Evolutionary conservation across 30 jellyfish, hydroid and myxozoan genomes (phyloP).

Genomic region (Phacellophora camtschatica): DNA sequence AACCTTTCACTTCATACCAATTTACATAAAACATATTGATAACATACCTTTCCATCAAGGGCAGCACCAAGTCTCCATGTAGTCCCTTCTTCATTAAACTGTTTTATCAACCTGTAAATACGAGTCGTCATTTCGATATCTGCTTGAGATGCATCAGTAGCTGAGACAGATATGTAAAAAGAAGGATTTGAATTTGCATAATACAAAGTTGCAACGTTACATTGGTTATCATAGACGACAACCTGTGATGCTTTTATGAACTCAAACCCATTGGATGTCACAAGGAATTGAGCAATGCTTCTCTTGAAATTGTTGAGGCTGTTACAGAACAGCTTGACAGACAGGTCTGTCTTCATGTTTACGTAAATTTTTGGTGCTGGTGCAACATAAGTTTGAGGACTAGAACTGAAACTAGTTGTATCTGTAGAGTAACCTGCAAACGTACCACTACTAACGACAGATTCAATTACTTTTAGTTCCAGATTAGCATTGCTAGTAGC

Average conservation of each 20-base stretch:
- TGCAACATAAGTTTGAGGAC: not conserved
- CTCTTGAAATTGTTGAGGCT: slow-evolving; percentile 7
- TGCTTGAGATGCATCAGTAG: slow-evolving; percentile 13
- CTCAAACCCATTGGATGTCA: slow-evolving; percentile 1
- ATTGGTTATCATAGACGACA: slow-evolving; percentile 6
- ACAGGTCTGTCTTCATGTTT: slow-evolving; percentile 8
- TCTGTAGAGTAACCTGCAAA: not conserved
- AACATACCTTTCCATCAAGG: slow-evolving; percentile 60
- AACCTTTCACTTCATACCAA: too few species aligned
- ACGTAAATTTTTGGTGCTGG: slow-evolving; percentile 2
- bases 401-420: not conserved
- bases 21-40: too few species aligned
- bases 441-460: not conserved
- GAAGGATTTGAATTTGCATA: not conserved
- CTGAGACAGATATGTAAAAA: slow-evolving; percentile 9
- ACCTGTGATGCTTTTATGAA: slow-evolving; percentile 5
- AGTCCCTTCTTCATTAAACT: slow-evolving; percentile 66
- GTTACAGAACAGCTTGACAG: slow-evolving; percentile 24
- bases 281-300: slow-evolving; percentile 8
- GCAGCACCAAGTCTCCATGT: slow-evolving; percentile 76
- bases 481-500: not conserved
- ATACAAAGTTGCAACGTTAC: not conserved
- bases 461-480: slow-evolving; percentile 2
- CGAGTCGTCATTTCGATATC: slow-evolving; percentile 47
- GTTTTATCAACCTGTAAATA: slow-evolving; percentile 44